phyloP scores from a whole-genome alignment of 1,140 invertebrate genomes.

The Monochamus saltuarius region DNA sequence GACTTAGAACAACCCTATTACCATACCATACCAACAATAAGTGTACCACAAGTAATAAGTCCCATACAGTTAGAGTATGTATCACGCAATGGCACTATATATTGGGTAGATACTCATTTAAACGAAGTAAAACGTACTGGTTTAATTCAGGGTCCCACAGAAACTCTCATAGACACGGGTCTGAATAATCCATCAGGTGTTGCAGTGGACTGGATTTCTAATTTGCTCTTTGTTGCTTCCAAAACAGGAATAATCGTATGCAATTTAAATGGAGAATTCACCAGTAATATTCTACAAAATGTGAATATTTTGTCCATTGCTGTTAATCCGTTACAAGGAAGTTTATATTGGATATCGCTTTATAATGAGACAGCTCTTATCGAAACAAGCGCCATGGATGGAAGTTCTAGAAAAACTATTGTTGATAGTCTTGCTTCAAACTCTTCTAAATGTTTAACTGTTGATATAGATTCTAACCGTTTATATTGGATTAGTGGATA shows the following conservation, averaged over 20 bases:
- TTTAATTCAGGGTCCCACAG: conserved; percentile 65
- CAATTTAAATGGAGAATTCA: conserved; percentile 72
- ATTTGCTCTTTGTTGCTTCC: conserved; percentile 69
- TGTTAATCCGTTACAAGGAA: conserved; percentile 63
- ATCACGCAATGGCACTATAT: conserved; percentile 65
- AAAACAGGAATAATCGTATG: conserved; percentile 64
- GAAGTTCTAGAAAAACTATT: conserved; percentile 55
- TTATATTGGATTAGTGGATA: conserved; percentile 72
- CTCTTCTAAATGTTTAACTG: conserved; percentile 50
- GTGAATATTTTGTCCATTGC: conserved; percentile 59
- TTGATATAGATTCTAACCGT: conserved; percentile 60
- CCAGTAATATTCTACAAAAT: conserved; percentile 52
- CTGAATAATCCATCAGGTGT: conserved; percentile 62
- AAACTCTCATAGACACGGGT: conserved; percentile 75
- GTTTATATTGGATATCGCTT: conserved; percentile 50
- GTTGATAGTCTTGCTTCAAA: conserved; percentile 41
- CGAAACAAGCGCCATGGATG: conserved; percentile 69
- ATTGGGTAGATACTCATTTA: conserved; percentile 75
- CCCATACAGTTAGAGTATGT: conserved; percentile 72
- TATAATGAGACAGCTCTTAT: conserved; percentile 50
- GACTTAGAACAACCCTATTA: conserved; percentile 73
- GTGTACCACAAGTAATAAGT: conserved; percentile 63
- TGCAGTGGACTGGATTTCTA: conserved; percentile 75
- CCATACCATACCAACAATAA: conserved; percentile 77
- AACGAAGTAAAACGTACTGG: conserved; percentile 74